Conservation (phyloP, 2,888 invertebrate genomes). For the Cynaeus angustus region DNA sequence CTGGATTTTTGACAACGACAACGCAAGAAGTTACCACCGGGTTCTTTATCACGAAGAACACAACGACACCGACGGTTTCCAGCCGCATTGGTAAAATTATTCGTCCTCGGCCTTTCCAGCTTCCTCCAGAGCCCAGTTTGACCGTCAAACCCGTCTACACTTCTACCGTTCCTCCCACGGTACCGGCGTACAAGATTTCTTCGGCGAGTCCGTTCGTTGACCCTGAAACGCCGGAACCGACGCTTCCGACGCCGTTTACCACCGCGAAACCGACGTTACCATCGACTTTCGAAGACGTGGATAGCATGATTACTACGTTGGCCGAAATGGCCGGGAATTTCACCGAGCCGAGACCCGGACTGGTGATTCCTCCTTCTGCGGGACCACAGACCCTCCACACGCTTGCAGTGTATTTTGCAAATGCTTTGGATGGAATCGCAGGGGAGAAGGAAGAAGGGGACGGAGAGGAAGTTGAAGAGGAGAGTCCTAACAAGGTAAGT, state of each 20-base stretch:
- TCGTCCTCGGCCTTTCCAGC: constrained; percentile 60
- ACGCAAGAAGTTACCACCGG: constrained; percentile 14
- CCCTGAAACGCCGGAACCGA: constrained; percentile 53
- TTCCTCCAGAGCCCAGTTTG: constrained; percentile 35
- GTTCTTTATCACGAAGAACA: constrained; percentile 37
- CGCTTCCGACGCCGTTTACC: constrained; percentile 60
- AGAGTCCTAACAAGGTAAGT: constrained; percentile 37
- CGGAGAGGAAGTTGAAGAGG: constrained; percentile 57
- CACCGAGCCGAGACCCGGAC: constrained; percentile 75
- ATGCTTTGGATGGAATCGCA: constrained; percentile 77
- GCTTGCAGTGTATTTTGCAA: constrained; percentile 86
- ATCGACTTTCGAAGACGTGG: constrained; percentile 78
- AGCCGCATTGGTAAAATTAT: constrained; percentile 22
- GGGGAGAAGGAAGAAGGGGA: constrained; percentile 66
- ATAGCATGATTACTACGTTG: constrained; percentile 81
- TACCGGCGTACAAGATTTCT: constrained; percentile 63
- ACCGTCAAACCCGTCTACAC: constrained; percentile 8
- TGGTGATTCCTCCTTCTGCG: constrained; percentile 82
- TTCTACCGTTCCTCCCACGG: constrained; percentile 45
- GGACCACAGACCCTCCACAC: constrained; percentile 87
- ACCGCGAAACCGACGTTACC: constrained; percentile 66
- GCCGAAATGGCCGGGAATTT: constrained; percentile 75
- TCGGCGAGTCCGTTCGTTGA: constrained; percentile 66
- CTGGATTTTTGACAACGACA: no score
- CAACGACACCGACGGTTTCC: neutral